Base-by-base conservation (phyloP, 2,888 invertebrate genomes). In the Geophilus truncorum region DNA sequence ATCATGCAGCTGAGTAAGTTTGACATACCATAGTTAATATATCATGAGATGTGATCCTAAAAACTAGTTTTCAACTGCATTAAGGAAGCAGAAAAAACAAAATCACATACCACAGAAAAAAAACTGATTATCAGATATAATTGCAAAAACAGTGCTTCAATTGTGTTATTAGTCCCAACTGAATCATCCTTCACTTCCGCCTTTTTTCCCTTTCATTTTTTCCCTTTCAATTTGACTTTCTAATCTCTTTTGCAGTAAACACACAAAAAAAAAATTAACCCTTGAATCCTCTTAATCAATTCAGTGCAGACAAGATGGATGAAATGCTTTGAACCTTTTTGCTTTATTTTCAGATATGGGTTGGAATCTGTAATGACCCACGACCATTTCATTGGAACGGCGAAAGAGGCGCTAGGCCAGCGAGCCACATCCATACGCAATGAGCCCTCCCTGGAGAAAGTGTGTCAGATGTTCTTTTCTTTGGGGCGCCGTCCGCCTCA, bases 351-450 rank as follows among this genome's bases (percentile, higher is more conserved):
- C 62, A 25, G 57, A 62, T 62, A 62, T 62, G 62, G 62, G 62
- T 62, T 62, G 62, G 62, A 62, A 62, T 62, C 62, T 62, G 23
- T 62, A 62, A 62, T 62, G 62, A 62, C 62, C 62, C 62, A 62
- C 62, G 62, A 62, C 62, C 3, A 10, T 62, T 62, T 62, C 5
- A 32, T 32, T 32, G 9, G 62, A 62, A 62, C 62, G 25, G 62
- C 62, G 18, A 62, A 77, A 77, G 36, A 34, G 32, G 36, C 5
- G 77, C 32, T 34, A 32, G 36, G 77, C 32, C 77, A 36, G 36
- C 36, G 77, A 36, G 77, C 77, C 18, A 77, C 77, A 77, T 77
- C 77, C 77, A 77, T 34, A 77, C 18, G 77, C 34, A 77, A 77
- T 77, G 77, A 77, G 36, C 34, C 62, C 62, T 34, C 32, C 77